Percentiles rank a stretch among this genome's conserved stretches.
phyloP scores from a whole-genome alignment of 2,888 invertebrate species.

The Endotricha flammealis region DNA sequence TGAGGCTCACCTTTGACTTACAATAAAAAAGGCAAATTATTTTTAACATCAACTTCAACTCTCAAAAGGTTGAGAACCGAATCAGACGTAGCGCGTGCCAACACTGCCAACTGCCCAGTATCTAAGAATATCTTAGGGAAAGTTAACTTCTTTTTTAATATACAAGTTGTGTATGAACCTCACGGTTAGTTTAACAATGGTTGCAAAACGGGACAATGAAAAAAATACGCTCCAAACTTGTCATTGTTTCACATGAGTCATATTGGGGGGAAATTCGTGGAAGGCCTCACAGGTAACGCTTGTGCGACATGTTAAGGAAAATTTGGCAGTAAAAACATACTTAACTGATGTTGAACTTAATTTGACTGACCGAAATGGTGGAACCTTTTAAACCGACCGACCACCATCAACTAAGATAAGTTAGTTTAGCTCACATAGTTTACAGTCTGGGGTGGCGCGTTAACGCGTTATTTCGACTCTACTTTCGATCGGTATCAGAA shows the following conservation, averaged over 20 bases:
- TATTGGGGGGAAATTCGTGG: slow-evolving; percentile 1
- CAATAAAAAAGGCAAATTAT: too few species aligned
- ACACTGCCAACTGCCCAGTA: background rate
- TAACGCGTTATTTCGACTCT: too few species aligned
- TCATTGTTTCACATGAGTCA: slow-evolving; percentile 10
- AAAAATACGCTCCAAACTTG: background rate
- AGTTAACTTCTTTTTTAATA: background rate
- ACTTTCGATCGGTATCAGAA: too few species aligned
- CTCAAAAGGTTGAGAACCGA: too few species aligned
- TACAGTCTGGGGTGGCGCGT: too few species aligned
- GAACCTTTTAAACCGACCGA: too few species aligned
- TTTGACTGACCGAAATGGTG: slow-evolving; percentile 18
- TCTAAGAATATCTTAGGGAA: background rate
- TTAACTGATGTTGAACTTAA: slow-evolving; percentile 7
- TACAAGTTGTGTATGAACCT: background rate
- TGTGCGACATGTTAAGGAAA: slow-evolving; percentile 5
- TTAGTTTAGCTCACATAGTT: too few species aligned
- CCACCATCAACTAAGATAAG: too few species aligned
- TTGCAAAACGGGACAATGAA: slow-evolving; percentile 4
- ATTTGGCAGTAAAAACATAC: background rate
- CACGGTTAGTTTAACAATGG: background rate
- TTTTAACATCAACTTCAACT: too few species aligned
- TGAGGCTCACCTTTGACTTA: too few species aligned
- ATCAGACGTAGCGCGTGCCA: background rate
- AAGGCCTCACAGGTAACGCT: slow-evolving; percentile 1